A percentile compares a stretch with the other conserved stretches of the same genome.
phyloP scores from a whole-genome alignment of 2,797 vertebrate species.

The Momotus momota region DNA sequence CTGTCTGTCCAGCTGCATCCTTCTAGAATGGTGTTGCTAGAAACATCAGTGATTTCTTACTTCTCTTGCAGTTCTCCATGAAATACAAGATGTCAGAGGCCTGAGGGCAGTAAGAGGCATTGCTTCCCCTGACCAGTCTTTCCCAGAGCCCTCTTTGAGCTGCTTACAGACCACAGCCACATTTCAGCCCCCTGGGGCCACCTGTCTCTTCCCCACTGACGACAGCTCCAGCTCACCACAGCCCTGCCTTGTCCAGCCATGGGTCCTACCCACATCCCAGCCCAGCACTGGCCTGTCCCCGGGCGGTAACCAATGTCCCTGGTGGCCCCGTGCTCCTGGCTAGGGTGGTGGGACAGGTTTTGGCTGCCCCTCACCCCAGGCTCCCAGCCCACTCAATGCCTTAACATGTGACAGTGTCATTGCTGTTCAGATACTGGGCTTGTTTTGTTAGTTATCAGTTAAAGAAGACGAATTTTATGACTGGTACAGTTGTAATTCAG shows the following conservation, averaged over 20 bases:
- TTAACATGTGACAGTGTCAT: neutral
- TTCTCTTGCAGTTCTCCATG: neutral
- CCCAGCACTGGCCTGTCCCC: accelerated
- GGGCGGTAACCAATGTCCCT: accelerated
- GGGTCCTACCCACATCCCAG: no score
- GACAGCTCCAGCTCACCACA: accelerated
- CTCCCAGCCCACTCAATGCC: neutral
- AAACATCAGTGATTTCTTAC: neutral
- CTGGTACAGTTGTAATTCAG: neutral
- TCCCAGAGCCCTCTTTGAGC: neutral
- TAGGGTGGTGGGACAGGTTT: neutral
- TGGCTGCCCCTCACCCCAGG: accelerated
- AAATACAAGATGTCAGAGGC: neutral
- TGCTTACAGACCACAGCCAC: neutral
- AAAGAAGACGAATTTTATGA: neutral
- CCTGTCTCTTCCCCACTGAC: accelerated
- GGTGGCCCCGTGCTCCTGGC: accelerated
- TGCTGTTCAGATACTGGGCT: neutral
- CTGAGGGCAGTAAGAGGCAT: accelerated
- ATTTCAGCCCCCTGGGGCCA: neutral
- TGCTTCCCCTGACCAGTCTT: neutral
- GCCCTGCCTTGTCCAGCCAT: neutral
- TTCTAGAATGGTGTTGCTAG: neutral
- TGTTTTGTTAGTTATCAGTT: neutral
- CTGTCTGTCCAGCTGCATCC: neutral